Evolutionary conservation across 2,113 vertebrate species (phyloP).

Genomic region (Theristicus caerulescens): DNA sequence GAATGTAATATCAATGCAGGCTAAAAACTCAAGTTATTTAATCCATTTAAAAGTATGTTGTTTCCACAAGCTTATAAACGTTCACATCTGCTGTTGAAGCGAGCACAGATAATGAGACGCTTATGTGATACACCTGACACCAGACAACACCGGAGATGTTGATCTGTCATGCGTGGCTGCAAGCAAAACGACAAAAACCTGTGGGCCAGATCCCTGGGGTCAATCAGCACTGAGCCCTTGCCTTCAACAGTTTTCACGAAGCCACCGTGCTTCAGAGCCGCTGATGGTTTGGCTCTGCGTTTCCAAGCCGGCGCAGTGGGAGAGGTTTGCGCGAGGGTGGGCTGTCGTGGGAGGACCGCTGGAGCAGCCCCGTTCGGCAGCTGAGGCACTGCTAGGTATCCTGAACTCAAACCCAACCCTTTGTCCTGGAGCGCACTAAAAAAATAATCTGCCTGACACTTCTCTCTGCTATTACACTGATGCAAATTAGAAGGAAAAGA

Average conservation of each 20-base stretch:
- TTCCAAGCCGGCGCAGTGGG: background rate
- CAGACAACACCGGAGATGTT: background rate
- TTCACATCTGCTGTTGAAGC: background rate
- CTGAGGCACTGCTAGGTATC: background rate
- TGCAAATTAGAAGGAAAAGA: background rate
- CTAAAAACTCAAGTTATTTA: background rate
- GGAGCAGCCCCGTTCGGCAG: background rate
- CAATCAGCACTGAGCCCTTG: background rate
- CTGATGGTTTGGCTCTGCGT: background rate
- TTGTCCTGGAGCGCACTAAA: background rate
- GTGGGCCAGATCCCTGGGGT: background rate
- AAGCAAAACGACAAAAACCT: background rate
- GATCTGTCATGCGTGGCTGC: background rate
- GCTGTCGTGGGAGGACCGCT: background rate
- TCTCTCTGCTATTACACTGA: background rate
- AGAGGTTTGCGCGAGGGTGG: background rate
- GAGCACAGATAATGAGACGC: background rate
- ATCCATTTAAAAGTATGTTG: background rate
- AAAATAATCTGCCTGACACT: background rate
- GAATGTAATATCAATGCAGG: background rate
- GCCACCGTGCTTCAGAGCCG: fast-evolving
- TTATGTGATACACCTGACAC: background rate
- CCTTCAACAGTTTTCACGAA: background rate
- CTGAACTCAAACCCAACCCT: background rate
- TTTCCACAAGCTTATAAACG: background rate